Evolutionary conservation across 2,113 vertebrate species (phyloP).

Genomic region (Setophaga petechia): DNA sequence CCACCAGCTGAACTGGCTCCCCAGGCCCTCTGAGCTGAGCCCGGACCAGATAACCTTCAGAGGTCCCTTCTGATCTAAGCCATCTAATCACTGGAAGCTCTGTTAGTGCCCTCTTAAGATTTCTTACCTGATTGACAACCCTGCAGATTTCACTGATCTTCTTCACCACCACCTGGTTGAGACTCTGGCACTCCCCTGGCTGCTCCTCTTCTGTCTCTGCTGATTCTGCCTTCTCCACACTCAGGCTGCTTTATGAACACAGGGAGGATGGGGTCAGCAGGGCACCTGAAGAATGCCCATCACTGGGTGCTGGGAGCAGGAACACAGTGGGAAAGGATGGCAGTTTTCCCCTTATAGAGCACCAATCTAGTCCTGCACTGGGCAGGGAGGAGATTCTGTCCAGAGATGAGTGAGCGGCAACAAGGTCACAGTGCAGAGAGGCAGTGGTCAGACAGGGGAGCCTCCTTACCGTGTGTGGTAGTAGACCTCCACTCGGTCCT

Average conservation of each 20-base stretch:
- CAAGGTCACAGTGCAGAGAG: background rate
- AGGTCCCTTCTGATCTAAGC: background rate
- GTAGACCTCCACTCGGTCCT: conserved; percentile 92
- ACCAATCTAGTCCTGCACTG: background rate
- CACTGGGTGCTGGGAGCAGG: background rate
- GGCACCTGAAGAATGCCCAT: background rate
- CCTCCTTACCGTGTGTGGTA: conserved; percentile 87
- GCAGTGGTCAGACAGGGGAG: background rate
- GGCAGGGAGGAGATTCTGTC: background rate
- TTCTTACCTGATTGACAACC: conserved; percentile 91
- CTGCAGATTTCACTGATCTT: conserved; percentile 94
- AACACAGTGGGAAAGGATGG: background rate
- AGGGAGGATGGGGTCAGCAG: background rate
- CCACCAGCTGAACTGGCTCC: background rate
- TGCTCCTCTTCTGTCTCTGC: conserved; percentile 75
- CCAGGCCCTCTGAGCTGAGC: background rate
- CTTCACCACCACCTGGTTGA: conserved; percentile 88
- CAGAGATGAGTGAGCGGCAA: background rate
- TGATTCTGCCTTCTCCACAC: conserved; percentile 61
- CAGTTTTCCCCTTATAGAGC: background rate
- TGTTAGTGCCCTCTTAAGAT: background rate
- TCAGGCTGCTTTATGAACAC: conserved; percentile 54
- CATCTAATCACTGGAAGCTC: background rate
- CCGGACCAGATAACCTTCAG: background rate
- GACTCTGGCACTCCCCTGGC: conserved; percentile 80